phyloP scores from a whole-genome alignment of 1,140 invertebrate species.

The Drosophila mayri region DNA sequence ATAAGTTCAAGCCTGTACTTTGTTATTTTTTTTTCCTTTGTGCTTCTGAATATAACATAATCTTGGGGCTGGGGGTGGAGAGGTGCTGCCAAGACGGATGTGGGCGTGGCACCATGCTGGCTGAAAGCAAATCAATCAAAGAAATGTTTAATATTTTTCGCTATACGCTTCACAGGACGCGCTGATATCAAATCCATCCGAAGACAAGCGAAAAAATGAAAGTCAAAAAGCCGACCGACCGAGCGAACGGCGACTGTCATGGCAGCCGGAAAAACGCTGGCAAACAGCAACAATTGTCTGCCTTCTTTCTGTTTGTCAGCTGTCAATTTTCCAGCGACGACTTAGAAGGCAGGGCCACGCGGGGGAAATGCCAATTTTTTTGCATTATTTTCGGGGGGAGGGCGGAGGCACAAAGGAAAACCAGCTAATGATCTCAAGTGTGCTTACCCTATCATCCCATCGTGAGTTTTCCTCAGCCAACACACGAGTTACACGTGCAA shows the following conservation, averaged over 20 bases:
- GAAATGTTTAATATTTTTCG: conserved; percentile 71
- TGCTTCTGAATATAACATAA: neutral
- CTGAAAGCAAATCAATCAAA: conserved; percentile 64
- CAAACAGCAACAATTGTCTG: conserved; percentile 43
- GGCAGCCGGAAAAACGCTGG: conserved; percentile 39
- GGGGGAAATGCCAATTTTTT: conserved; percentile 5
- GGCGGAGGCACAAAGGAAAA: neutral
- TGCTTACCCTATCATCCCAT: conserved; percentile 35
- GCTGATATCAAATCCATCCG: conserved; percentile 39
- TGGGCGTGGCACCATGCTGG: conserved; percentile 25
- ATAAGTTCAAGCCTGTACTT: neutral
- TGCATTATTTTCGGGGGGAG: neutral
- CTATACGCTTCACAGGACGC: conserved; percentile 55
- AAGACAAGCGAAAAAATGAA: conserved; percentile 26
- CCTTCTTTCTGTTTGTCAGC: conserved; percentile 31
- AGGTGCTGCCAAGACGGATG: neutral
- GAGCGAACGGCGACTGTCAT: conserved; percentile 28
- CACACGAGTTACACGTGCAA: neutral
- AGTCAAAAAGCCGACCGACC: conserved; percentile 27
- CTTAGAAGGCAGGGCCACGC: conserved; percentile 22
- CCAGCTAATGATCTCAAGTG: conserved; percentile 31
- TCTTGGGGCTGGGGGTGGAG: neutral
- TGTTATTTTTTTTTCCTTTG: neutral
- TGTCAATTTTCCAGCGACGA: conserved; percentile 45
- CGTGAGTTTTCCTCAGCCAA: neutral